phyloP scores from a whole-genome alignment of 1,140 invertebrate species.

The Cotesia typhae region DNA sequence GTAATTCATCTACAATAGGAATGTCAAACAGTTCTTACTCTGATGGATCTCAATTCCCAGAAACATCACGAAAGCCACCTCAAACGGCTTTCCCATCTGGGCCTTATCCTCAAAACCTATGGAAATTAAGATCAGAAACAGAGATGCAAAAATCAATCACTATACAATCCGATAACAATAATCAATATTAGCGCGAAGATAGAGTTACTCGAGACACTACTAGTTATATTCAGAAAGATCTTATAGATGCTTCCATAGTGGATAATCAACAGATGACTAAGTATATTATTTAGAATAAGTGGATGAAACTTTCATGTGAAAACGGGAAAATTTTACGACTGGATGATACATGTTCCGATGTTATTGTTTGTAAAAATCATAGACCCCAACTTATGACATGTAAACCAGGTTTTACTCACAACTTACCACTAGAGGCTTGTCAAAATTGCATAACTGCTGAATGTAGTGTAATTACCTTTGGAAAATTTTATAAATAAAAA shows the following conservation, averaged over 20 bases:
- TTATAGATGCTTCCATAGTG: constrained; percentile 34
- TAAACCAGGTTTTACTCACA: constrained; percentile 50
- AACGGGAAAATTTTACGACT: constrained; percentile 52
- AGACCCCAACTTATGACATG: constrained; percentile 53
- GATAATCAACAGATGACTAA: constrained; percentile 46
- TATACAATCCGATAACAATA: constrained; percentile 33
- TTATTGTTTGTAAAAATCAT: constrained; percentile 53
- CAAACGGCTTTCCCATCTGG: constrained; percentile 32
- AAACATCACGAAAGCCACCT: constrained; percentile 29
- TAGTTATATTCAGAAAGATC: background rate
- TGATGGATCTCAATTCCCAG: constrained; percentile 27
- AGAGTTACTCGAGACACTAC: background rate
- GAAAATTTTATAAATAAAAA: too few relatives aligned
- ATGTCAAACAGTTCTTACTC: background rate
- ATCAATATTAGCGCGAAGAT: constrained; percentile 17
- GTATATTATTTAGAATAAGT: constrained; percentile 46
- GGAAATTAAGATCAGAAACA: constrained; percentile 39
- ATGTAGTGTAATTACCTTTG: constrained; percentile 41
- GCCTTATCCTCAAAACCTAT: constrained; percentile 32
- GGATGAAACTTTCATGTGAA: constrained; percentile 48
- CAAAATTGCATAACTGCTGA: constrained; percentile 49
- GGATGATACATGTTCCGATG: constrained; percentile 52
- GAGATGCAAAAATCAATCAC: constrained; percentile 39
- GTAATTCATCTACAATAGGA: constrained; percentile 12
- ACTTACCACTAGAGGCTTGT: constrained; percentile 52